Conservation (phyloP, 1,140 invertebrate species). For the Grapholita molesta region DNA sequence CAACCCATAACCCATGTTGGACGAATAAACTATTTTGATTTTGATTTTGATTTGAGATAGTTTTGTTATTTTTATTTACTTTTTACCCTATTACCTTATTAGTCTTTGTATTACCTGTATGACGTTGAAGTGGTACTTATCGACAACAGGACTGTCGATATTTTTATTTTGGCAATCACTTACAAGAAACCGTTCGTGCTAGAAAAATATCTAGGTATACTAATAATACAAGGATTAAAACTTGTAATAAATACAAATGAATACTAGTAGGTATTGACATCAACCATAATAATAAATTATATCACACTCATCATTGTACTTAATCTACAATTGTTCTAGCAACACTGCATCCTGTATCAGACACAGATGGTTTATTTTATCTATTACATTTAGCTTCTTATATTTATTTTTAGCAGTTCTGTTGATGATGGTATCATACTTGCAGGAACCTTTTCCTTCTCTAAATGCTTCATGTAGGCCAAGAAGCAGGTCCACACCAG, state of each 20-base stretch:
- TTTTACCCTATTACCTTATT: too few species aligned
- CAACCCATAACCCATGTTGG: too few species aligned
- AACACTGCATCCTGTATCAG: not conserved
- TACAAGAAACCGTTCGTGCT: not conserved
- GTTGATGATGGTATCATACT: slow-evolving; percentile 22
- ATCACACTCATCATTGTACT: slow-evolving; percentile 4
- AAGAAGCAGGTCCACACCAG: slow-evolving; percentile 91
- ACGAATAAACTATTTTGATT: too few species aligned
- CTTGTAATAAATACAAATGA: slow-evolving; percentile 3
- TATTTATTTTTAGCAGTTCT: slow-evolving; percentile 6
- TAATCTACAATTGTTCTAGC: slow-evolving; percentile 7
- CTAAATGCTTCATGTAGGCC: slow-evolving; percentile 90
- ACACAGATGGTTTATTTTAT: not conserved
- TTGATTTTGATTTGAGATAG: too few species aligned
- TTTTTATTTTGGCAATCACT: too few species aligned
- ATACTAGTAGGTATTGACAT: not conserved
- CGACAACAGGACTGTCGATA: too few species aligned
- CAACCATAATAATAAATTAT: not conserved
- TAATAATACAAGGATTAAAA: slow-evolving; percentile 7
- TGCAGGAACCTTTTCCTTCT: slow-evolving; percentile 61
- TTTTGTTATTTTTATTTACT: too few species aligned
- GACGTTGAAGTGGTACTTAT: too few species aligned
- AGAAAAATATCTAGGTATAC: not conserved
- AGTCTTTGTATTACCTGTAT: too few species aligned
- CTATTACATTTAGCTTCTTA: not conserved